These are phyloP conservation scores for Varanus komodoensis DNA, from an alignment of 2,113 vertebrate species.

Conservation along the genomic window DNA sequence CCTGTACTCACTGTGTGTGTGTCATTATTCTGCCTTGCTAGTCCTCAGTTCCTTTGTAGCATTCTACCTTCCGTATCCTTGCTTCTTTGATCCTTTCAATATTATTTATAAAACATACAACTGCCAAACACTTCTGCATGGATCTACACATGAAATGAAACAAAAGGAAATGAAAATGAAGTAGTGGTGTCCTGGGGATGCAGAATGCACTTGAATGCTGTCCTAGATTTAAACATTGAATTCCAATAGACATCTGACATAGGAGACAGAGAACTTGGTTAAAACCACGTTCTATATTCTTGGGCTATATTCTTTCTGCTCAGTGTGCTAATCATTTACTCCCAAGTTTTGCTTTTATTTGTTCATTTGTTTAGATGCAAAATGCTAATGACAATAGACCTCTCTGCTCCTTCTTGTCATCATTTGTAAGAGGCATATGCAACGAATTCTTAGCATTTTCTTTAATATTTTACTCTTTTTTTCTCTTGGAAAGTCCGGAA, in stretches of 20 bases:
- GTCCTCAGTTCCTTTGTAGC: not conserved
- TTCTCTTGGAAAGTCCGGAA: constrained; percentile 81
- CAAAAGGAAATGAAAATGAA: not conserved
- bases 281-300: not conserved
- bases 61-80: not conserved
- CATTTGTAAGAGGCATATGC: not conserved
- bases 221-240: not conserved
- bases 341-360: not conserved
- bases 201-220: not conserved
- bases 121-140: not conserved
- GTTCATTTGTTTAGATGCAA: not conserved
- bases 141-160: not conserved
- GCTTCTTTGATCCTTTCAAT: not conserved
- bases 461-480: constrained; percentile 60
- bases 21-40: not conserved
- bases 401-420: too few species aligned
- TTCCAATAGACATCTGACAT: not conserved
- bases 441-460: constrained; percentile 1
- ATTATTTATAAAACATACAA: not conserved
- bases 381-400: too few species aligned
- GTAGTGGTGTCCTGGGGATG: not conserved
- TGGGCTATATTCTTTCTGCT: not conserved
- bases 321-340: not conserved
- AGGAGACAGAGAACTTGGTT: not conserved
- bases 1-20: not conserved